Evolutionary conservation across 1,140 invertebrate genomes (phyloP).

Genomic region (Scaptomyza hsui): DNA sequence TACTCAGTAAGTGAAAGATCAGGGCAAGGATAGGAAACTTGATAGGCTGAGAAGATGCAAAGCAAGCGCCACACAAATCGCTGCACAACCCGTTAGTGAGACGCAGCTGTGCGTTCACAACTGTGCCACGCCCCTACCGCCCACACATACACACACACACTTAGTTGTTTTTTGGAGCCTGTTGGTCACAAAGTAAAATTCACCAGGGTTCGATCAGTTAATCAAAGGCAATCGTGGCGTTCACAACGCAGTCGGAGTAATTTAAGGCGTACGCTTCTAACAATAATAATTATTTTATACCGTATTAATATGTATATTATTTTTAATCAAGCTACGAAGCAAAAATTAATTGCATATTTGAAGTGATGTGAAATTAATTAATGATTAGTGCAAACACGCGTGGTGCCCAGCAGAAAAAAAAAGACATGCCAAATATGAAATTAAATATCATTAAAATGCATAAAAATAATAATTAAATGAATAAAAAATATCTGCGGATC

Average conservation of each 20-base stretch:
- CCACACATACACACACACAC: not conserved
- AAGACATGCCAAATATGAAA: conserved; percentile 61
- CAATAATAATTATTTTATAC: not conserved
- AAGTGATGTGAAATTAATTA: conserved; percentile 77
- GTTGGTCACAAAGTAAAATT: not conserved
- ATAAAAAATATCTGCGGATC: conserved; percentile 51
- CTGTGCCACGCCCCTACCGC: conserved; percentile 8
- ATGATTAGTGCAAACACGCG: conserved; percentile 75
- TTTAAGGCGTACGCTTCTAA: conserved; percentile 36
- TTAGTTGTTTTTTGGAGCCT: not conserved
- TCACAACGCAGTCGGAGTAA: conserved; percentile 39
- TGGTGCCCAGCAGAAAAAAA: conserved; percentile 36
- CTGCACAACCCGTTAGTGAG: conserved; percentile 34
- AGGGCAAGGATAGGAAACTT: conserved; percentile 27
- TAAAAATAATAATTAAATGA: conserved; percentile 53
- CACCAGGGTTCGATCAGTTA: conserved; percentile 66
- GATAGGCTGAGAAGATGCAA: conserved; percentile 74
- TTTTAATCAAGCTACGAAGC: conserved; percentile 63
- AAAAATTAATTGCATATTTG: conserved; percentile 76
- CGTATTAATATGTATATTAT: conserved; percentile 42
- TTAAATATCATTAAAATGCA: conserved; percentile 78
- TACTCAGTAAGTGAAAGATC: conserved; percentile 18
- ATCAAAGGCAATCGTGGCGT: conserved; percentile 64
- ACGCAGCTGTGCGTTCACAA: conserved; percentile 48
- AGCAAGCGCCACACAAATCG: conserved; percentile 50